phyloP scores from a whole-genome alignment of 2,888 invertebrate genomes.

The Scelioninae gen. 2 region DNA sequence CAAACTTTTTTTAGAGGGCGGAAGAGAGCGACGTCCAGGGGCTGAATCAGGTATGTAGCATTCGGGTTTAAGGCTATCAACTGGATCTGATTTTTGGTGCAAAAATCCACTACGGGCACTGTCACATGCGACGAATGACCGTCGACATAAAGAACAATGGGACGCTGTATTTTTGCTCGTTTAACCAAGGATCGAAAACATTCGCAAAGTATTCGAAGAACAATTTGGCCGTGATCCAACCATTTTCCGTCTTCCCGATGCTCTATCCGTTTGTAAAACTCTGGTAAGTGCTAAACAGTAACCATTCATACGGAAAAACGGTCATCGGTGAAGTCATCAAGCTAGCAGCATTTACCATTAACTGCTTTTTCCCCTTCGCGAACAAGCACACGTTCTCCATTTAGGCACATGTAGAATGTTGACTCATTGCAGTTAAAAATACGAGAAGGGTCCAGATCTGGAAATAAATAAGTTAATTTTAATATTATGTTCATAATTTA shows the following conservation, averaged over 20 bases:
- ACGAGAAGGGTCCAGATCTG: too few species aligned
- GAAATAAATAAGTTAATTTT: too few species aligned
- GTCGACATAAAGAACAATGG: constrained; percentile 71
- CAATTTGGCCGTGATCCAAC: constrained; percentile 72
- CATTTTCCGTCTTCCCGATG: constrained; percentile 69
- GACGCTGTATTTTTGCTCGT: constrained; percentile 65
- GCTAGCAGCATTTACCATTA: too few species aligned
- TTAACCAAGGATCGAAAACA: constrained; percentile 69
- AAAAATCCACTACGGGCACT: constrained; percentile 69
- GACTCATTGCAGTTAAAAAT: too few species aligned
- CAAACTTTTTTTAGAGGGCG: constrained; percentile 48
- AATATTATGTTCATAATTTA: too few species aligned
- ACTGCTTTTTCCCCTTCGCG: too few species aligned
- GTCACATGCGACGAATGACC: constrained; percentile 71
- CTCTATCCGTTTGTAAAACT: too few species aligned
- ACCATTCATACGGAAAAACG: too few species aligned
- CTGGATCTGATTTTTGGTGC: constrained; percentile 66
- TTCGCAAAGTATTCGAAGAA: constrained; percentile 72
- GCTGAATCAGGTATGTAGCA: constrained; percentile 71
- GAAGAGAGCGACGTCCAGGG: constrained; percentile 70
- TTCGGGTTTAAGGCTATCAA: constrained; percentile 69
- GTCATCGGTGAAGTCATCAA: constrained; percentile 60
- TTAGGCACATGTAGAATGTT: too few species aligned
- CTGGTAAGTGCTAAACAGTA: too few species aligned
- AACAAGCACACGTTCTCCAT: too few species aligned